Conservation (phyloP, 2,113 vertebrate genomes). For the Seriola rivoliana region DNA sequence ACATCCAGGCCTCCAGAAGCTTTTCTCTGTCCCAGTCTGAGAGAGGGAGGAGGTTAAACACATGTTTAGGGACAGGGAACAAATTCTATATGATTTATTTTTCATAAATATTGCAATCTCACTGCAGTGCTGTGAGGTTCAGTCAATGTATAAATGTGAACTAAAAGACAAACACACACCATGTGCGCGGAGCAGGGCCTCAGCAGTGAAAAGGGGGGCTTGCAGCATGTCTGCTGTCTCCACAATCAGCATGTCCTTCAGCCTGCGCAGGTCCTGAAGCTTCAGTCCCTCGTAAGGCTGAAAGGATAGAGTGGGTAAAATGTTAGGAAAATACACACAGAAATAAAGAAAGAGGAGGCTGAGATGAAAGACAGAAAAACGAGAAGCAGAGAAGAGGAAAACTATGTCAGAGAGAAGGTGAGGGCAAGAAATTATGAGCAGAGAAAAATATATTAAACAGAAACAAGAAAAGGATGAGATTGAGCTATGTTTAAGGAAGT, state of each 20-base stretch:
- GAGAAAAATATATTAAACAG: background rate
- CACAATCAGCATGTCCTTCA: constrained; percentile 99
- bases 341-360: background rate
- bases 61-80: background rate
- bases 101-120: background rate
- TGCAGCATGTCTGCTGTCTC: constrained; percentile 99
- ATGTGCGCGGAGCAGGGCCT: constrained; percentile 96
- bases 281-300: constrained; percentile 95
- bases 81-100: background rate
- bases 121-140: background rate
- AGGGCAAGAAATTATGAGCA: background rate
- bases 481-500: constrained; percentile 3
- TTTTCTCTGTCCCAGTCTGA: constrained; percentile 82
- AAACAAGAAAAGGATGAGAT: background rate
- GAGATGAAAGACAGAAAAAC: background rate
- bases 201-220: constrained; percentile 96
- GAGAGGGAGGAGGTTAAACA: background rate
- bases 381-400: background rate
- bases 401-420: background rate
- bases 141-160: background rate
- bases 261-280: constrained; percentile 93
- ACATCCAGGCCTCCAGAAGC: constrained; percentile 83
- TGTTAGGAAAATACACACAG: background rate
- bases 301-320: constrained; percentile 21
- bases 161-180: constrained; percentile 79